Percentiles rank a stretch among this genome's conserved stretches.
These are phyloP conservation scores for Peromyscus attwateri DNA, from an alignment of 2,797 vertebrate species.

Conservation along the genomic window DNA sequence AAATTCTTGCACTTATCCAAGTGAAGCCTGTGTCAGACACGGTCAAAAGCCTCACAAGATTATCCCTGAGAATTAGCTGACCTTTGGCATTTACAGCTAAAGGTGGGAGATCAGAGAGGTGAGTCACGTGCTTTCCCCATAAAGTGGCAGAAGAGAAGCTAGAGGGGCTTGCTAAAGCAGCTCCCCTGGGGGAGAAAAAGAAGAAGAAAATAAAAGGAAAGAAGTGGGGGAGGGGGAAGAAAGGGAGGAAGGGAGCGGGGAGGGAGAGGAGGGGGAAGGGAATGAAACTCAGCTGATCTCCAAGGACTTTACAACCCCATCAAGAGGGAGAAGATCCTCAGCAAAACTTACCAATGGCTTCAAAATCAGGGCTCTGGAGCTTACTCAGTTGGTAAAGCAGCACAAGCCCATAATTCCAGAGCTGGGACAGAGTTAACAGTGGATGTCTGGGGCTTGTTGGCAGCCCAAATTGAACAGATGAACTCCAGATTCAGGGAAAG, in stretches of 20 bases:
- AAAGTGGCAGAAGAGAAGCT: neutral
- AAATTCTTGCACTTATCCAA: neutral
- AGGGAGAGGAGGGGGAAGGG: accelerated
- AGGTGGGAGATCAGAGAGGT: neutral
- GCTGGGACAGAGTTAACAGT: neutral
- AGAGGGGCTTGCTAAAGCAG: neutral
- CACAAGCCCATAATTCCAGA: neutral
- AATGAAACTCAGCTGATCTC: neutral
- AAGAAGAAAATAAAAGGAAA: neutral
- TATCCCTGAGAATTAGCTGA: neutral
- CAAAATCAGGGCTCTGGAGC: neutral
- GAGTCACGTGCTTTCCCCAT: no score
- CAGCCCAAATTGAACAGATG: neutral
- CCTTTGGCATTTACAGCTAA: neutral
- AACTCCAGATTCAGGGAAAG: neutral
- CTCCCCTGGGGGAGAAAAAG: neutral
- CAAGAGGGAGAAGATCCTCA: neutral
- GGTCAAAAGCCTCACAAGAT: neutral
- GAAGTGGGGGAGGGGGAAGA: neutral
- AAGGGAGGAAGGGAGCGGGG: neutral
- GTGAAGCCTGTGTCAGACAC: neutral
- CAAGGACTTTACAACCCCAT: neutral
- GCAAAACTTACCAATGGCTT: neutral
- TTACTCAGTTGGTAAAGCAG: neutral
- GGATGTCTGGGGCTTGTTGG: neutral